Percentiles rank a stretch among this genome's conserved stretches.
phyloP scores from a whole-genome alignment of 2,888 invertebrate genomes.

The Tipula lateralis region DNA sequence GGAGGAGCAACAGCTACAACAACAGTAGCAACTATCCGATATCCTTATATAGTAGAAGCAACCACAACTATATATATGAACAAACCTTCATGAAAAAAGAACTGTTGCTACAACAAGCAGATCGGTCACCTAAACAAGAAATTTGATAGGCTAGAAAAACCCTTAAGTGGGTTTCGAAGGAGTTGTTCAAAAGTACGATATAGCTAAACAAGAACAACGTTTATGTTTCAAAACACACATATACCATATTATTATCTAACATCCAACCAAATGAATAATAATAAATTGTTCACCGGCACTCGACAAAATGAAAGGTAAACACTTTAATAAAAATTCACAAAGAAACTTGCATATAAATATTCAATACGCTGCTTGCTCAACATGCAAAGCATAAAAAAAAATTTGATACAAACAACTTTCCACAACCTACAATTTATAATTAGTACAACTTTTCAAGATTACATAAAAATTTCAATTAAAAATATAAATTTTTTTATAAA shows the following conservation, averaged over 20 bases:
- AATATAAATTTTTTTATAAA: not conserved
- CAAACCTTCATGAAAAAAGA: too few species aligned
- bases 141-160: too few species aligned
- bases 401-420: not conserved
- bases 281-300: not conserved
- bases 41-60: too few species aligned
- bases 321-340: not conserved
- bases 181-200: too few species aligned
- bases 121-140: too few species aligned
- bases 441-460: not conserved
- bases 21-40: too few species aligned
- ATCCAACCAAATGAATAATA: not conserved
- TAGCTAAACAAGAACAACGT: too few species aligned
- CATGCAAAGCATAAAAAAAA: not conserved
- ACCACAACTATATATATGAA: too few species aligned
- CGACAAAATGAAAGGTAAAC: not conserved
- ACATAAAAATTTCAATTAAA: not conserved
- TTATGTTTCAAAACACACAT: too few species aligned
- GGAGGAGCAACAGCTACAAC: too few species aligned
- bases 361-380: not conserved
- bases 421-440: constrained; percentile 4
- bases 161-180: too few species aligned
- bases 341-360: not conserved
- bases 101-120: too few species aligned
- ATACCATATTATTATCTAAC: not conserved